phyloP scores from a whole-genome alignment of 2,797 vertebrate genomes.

The Protonibea diacanthus region DNA sequence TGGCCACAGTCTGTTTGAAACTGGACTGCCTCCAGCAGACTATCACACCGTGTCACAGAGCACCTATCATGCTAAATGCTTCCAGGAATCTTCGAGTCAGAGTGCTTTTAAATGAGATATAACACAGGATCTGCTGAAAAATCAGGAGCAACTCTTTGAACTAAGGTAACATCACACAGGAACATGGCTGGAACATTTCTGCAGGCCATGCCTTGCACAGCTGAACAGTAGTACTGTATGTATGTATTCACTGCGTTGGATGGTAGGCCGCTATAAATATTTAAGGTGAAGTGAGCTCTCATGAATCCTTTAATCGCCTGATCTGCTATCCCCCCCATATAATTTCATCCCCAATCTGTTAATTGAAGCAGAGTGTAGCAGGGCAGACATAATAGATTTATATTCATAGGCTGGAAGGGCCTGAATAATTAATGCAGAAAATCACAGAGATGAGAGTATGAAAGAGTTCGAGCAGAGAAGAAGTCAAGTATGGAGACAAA shows the following conservation, averaged over 20 bases:
- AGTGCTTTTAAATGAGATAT: neutral
- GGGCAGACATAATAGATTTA: slow-evolving; percentile 73
- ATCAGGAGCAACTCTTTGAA: neutral
- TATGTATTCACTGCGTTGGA: slow-evolving; percentile 14
- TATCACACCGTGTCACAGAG: neutral
- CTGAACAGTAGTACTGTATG: slow-evolving; percentile 7
- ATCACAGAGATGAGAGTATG: slow-evolving; percentile 63
- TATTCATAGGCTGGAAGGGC: slow-evolving; percentile 64
- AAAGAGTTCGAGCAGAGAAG: slow-evolving; percentile 43
- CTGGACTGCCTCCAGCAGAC: slow-evolving; percentile 2
- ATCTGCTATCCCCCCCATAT: slow-evolving; percentile 57
- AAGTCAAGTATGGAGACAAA: slow-evolving; percentile 65
- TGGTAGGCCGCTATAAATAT: slow-evolving; percentile 60
- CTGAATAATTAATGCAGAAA: slow-evolving; percentile 80
- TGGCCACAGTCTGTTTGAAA: neutral
- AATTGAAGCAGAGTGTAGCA: slow-evolving; percentile 68
- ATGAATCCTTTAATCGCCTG: slow-evolving; percentile 61
- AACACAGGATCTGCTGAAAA: neutral
- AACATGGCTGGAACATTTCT: slow-evolving; percentile 1
- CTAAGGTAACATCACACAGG: neutral
- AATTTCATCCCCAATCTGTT: slow-evolving; percentile 60
- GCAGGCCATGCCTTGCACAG: neutral
- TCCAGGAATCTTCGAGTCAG: neutral
- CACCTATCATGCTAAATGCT: neutral
- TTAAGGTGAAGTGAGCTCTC: slow-evolving; percentile 51